These are phyloP conservation scores for Paratrypauchen microcephalus DNA, from an alignment of 2,797 vertebrate genomes.

Conservation along the genomic window DNA sequence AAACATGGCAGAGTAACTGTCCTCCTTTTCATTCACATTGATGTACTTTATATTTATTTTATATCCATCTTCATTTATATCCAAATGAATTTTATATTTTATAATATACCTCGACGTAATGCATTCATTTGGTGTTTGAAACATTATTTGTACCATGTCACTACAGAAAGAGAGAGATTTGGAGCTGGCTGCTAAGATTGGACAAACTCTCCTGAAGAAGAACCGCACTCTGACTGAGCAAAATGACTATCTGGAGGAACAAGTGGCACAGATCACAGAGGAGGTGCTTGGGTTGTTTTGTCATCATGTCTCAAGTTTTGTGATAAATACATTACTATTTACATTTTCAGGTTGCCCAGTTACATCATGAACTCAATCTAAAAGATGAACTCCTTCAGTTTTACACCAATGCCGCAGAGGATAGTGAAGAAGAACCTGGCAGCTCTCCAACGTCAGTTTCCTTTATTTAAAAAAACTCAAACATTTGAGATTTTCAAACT, in stretches of 20 bases:
- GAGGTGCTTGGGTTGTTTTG: conserved; percentile 77
- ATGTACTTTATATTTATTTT: too few relatives aligned
- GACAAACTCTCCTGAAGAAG: conserved; percentile 95
- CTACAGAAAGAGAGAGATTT: conserved; percentile 95
- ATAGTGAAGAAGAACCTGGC: conserved; percentile 86
- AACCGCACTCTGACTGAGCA: conserved; percentile 89
- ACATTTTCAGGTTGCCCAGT: conserved; percentile 85
- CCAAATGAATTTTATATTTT: too few relatives aligned
- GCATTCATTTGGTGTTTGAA: neutral
- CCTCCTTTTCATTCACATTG: too few relatives aligned
- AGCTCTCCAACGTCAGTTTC: conserved; percentile 82
- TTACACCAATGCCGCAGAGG: conserved; percentile 90
- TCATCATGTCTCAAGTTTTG: neutral
- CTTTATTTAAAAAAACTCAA: neutral
- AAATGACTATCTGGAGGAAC: conserved; percentile 93
- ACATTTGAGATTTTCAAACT: neutral
- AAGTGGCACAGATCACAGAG: conserved; percentile 90
- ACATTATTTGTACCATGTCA: neutral
- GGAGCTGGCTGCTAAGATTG: conserved; percentile 94
- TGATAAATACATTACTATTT: neutral
- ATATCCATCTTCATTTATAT: too few relatives aligned
- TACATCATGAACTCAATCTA: conserved; percentile 94
- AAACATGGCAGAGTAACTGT: too few relatives aligned
- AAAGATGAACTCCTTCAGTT: conserved; percentile 98
- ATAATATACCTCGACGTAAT: too few relatives aligned